Conservation (phyloP, 2,888 invertebrate species). For the Eristalinus sepulchralis region DNA sequence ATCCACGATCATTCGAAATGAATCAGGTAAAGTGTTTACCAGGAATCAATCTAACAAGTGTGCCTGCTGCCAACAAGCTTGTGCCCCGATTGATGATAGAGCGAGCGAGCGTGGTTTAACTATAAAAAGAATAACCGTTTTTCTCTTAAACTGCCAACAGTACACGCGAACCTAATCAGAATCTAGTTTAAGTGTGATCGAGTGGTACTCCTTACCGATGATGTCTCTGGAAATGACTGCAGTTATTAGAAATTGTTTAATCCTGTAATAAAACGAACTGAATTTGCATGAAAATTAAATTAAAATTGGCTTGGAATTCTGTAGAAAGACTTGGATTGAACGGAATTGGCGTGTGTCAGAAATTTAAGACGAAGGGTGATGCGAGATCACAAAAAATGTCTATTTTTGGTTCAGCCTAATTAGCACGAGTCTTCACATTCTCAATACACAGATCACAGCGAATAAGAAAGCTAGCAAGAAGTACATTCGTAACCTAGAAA, state of each 20-base stretch:
- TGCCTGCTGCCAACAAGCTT: not conserved
- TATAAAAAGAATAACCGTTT: not conserved
- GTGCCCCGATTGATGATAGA: not conserved
- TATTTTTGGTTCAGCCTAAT: not conserved
- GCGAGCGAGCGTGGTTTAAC: not conserved
- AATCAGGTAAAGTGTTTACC: not conserved
- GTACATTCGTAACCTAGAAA: no score
- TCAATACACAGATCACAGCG: no score
- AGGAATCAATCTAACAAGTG: not conserved
- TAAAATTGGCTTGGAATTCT: not conserved
- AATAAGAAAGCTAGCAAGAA: no score
- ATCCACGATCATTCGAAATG: not conserved
- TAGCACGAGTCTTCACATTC: no score
- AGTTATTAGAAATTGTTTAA: not conserved
- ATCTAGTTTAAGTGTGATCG: not conserved
- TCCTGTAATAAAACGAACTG: not conserved
- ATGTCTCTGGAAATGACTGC: not conserved
- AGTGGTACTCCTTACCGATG: not conserved
- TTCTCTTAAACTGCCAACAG: no score
- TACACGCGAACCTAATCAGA: not conserved
- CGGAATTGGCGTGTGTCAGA: not conserved
- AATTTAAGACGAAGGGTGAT: not conserved
- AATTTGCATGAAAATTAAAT: not conserved
- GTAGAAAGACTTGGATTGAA: not conserved
- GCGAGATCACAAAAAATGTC: not conserved